phyloP scores from a whole-genome alignment of 1,140 invertebrate species.

The Formica exsecta region DNA sequence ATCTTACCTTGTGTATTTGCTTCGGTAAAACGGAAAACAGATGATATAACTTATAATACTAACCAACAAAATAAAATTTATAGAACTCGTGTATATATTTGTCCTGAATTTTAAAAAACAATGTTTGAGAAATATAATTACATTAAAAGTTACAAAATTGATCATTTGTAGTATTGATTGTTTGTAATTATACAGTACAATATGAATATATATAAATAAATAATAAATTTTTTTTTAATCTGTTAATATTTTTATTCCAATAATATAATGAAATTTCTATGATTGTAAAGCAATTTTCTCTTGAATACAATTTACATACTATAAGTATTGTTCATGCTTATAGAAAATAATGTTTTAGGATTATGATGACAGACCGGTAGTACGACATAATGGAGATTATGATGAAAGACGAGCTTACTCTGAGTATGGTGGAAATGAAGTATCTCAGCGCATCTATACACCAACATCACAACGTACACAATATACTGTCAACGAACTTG shows the following conservation, averaged over 20 bases:
- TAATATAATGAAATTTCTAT: slow-evolving; percentile 14
- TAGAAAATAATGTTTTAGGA: slow-evolving; percentile 76
- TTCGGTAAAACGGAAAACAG: background rate
- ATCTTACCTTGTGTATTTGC: background rate
- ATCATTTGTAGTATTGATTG: slow-evolving; percentile 2
- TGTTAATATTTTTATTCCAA: slow-evolving; percentile 3
- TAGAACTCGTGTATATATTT: background rate
- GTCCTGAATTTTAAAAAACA: background rate
- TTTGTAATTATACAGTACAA: background rate
- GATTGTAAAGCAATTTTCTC: background rate
- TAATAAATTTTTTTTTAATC: background rate
- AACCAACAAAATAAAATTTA: slow-evolving; percentile 5
- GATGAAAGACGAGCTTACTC: slow-evolving; percentile 78
- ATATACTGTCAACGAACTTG: slow-evolving; percentile 76
- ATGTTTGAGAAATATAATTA: background rate
- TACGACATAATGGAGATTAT: slow-evolving; percentile 82
- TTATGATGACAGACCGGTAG: slow-evolving; percentile 78
- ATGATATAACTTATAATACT: background rate
- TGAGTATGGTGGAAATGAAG: slow-evolving; percentile 78
- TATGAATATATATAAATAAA: slow-evolving; percentile 1
- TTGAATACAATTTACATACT: slow-evolving; percentile 14
- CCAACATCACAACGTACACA: slow-evolving; percentile 79
- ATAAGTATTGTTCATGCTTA: background rate
- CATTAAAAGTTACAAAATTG: background rate
- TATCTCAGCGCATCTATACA: slow-evolving; percentile 76